Evolutionary conservation across 2,797 vertebrate genomes (phyloP).

Genomic region (Micropoecilia bifurca): DNA sequence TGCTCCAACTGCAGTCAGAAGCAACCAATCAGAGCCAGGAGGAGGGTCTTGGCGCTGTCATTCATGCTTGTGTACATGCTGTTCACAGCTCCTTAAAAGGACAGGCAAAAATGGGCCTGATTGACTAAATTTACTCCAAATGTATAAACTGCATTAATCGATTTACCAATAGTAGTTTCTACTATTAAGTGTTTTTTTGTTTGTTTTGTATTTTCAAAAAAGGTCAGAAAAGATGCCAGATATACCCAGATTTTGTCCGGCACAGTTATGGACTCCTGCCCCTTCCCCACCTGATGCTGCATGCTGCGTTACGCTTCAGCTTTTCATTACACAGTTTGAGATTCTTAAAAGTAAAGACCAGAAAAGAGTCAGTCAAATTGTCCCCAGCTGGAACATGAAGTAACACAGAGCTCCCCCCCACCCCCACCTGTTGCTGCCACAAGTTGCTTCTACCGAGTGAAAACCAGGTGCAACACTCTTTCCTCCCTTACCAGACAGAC

Average conservation of each 20-base stretch:
- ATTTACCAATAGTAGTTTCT: neutral
- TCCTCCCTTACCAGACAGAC: neutral
- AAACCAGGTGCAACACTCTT: neutral
- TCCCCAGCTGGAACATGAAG: neutral
- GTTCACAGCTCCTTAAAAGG: neutral
- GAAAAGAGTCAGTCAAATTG: neutral
- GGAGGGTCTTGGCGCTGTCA: no score
- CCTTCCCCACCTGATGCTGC: neutral
- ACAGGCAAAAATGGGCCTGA: neutral
- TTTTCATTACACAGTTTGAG: neutral
- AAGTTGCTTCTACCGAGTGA: neutral
- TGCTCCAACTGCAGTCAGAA: no score
- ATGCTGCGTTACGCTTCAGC: neutral
- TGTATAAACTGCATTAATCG: neutral
- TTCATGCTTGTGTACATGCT: no score
- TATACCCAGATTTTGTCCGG: neutral
- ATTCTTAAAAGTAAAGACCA: neutral
- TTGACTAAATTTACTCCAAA: neutral
- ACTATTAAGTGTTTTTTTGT: neutral
- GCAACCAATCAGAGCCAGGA: no score
- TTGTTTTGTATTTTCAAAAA: no score
- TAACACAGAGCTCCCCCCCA: neutral
- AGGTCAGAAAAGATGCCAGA: neutral
- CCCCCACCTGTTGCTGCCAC: neutral
- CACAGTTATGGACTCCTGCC: neutral